Percentiles rank a stretch among this genome's conserved stretches.
These are phyloP conservation scores for Enteromius fasciolatus DNA, from an alignment of 2,797 vertebrate genomes.

Conservation along the genomic window DNA sequence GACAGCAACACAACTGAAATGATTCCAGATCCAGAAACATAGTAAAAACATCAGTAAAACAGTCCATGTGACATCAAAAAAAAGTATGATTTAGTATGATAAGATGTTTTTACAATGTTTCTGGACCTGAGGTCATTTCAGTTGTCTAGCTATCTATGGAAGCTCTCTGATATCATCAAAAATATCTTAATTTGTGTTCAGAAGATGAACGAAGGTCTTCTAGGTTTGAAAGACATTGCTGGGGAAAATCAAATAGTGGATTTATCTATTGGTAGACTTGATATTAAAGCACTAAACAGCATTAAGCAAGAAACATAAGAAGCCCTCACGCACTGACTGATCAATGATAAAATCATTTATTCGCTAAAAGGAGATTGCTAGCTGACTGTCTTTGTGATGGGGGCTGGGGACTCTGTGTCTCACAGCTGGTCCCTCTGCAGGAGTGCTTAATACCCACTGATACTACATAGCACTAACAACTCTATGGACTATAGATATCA, in stretches of 20 bases:
- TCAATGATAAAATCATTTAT: constrained; percentile 15
- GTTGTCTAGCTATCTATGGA: too few species aligned
- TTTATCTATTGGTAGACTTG: constrained; percentile 18
- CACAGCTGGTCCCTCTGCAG: constrained; percentile 50
- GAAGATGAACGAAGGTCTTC: too few species aligned
- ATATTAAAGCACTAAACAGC: constrained; percentile 11
- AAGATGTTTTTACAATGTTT: too few species aligned
- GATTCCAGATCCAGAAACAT: too few species aligned
- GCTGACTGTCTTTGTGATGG: constrained; percentile 12
- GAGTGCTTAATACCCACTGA: constrained; percentile 46
- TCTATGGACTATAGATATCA: constrained; percentile 10
- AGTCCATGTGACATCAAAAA: too few species aligned
- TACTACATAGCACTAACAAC: constrained; percentile 32
- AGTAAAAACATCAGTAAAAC: too few species aligned
- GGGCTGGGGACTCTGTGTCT: constrained; percentile 38
- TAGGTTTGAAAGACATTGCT: constrained; percentile 15
- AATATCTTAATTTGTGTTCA: too few species aligned
- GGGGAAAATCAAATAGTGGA: constrained; percentile 13
- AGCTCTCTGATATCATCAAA: too few species aligned
- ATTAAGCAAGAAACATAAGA: neutral
- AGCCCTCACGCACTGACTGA: neutral
- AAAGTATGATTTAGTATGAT: too few species aligned
- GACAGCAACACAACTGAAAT: too few species aligned
- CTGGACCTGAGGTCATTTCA: too few species aligned
- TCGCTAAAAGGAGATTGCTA: neutral